These are phyloP conservation scores for Neelides sp. DNA, from an alignment of 1,140 invertebrate genomes.

Conservation along the genomic window DNA sequence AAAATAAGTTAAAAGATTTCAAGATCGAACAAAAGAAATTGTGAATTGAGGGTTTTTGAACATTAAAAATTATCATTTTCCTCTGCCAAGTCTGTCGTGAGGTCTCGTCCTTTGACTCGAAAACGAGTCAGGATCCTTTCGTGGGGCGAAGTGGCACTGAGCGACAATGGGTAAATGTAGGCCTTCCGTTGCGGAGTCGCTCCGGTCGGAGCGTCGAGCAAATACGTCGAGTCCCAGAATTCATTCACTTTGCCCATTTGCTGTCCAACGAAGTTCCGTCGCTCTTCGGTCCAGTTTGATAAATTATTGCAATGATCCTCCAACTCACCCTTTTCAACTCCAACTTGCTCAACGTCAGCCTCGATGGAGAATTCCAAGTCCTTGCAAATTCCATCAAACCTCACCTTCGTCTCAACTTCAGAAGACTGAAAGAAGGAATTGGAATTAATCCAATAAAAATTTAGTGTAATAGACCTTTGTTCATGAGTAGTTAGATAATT, in stretches of 20 bases:
- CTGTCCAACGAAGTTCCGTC: background rate
- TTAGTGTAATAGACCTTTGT: background rate
- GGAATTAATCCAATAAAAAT: background rate
- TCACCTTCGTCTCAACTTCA: background rate
- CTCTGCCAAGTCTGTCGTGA: too few relatives aligned
- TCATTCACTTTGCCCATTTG: conserved; percentile 14
- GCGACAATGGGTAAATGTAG: conserved; percentile 46
- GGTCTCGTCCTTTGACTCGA: too few relatives aligned
- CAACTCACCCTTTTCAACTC: background rate
- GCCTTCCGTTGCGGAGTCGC: conserved; percentile 47
- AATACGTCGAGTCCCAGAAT: conserved; percentile 24
- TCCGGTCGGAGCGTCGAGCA: conserved; percentile 19
- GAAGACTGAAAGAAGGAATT: background rate
- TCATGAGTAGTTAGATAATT: too few relatives aligned
- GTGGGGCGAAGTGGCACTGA: conserved; percentile 53
- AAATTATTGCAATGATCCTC: background rate
- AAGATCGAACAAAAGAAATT: too few relatives aligned
- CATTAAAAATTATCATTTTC: too few relatives aligned
- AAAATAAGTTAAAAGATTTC: too few relatives aligned
- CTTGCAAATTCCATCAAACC: background rate
- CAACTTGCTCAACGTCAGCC: background rate
- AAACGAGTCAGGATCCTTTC: conserved; percentile 49
- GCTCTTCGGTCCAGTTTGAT: conserved; percentile 1
- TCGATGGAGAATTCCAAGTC: background rate
- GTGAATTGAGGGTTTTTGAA: too few relatives aligned